Percentiles rank a stretch among this genome's conserved stretches.
phyloP scores from a whole-genome alignment of 2,113 vertebrate genomes.

The Scytalopus superciliaris region DNA sequence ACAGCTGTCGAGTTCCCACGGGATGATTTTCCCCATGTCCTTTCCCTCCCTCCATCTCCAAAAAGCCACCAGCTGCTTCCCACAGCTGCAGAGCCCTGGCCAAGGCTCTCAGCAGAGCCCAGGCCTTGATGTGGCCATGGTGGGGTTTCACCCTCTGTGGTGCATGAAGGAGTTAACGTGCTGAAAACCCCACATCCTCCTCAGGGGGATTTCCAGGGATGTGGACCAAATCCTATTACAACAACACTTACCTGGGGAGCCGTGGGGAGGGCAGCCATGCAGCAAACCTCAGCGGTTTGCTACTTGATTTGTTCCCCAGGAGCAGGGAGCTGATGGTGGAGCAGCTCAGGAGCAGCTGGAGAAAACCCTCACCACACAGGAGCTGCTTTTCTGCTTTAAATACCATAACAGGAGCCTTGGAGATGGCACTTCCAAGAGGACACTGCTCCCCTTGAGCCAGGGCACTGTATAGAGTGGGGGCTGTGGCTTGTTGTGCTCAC shows the following conservation, averaged over 20 bases:
- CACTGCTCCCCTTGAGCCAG: neutral
- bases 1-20: accelerated
- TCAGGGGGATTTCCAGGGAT: neutral
- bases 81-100: neutral
- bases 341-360: neutral
- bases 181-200: constrained; percentile 34
- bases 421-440: accelerated
- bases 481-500: accelerated
- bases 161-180: constrained; percentile 43
- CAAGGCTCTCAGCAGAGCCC: neutral
- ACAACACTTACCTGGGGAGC: constrained; percentile 38
- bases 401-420: neutral
- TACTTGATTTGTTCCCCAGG: constrained; percentile 21
- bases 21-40: neutral
- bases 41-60: neutral
- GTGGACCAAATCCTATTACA: constrained; percentile 58
- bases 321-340: neutral
- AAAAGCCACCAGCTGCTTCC: neutral
- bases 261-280: constrained; percentile 39
- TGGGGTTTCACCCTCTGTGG: constrained; percentile 5
- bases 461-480: accelerated
- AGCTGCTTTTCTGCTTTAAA: constrained; percentile 7
- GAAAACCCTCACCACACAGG: neutral
- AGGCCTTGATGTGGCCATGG: neutral
- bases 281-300: constrained; percentile 47